Conservation (phyloP, 2,888 invertebrate species). For the Scelioninae gen. 1 region DNA sequence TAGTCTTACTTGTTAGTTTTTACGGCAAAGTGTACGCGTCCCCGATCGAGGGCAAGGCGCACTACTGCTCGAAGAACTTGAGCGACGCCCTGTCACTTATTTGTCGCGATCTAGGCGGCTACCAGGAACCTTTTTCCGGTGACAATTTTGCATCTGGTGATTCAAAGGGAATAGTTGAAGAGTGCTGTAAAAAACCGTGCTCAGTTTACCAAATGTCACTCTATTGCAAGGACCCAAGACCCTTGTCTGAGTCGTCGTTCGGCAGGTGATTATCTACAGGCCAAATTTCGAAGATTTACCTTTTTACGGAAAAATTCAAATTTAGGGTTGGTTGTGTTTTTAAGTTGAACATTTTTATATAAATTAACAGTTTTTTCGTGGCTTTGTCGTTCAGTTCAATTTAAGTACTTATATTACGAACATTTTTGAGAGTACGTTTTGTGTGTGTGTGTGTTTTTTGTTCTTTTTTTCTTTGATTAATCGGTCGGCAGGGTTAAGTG, state of each 20-base stretch:
- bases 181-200: conserved; percentile 81
- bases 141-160: conserved; percentile 63
- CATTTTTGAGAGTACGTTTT: too few species aligned
- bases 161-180: conserved; percentile 80
- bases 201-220: conserved; percentile 77
- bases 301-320: too few species aligned
- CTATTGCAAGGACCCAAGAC: conserved; percentile 79
- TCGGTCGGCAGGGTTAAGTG: too few species aligned
- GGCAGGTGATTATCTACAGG: conserved; percentile 42
- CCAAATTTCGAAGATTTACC: too few species aligned
- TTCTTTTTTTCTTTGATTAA: too few species aligned
- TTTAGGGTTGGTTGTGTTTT: too few species aligned
- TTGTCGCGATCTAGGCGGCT: conserved; percentile 79
- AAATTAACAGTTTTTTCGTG: too few species aligned
- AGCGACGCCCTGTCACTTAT: conserved; percentile 80
- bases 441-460: too few species aligned
- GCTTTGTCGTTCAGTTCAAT: too few species aligned
- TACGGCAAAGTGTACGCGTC: conserved; percentile 23
- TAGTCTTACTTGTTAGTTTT: conserved; percentile 47
- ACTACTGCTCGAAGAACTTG: conserved; percentile 78
- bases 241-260: conserved; percentile 40
- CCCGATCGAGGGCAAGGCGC: conserved; percentile 56
- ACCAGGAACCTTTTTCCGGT: conserved; percentile 80
- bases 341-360: too few species aligned
- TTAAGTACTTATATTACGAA: too few species aligned